These are phyloP conservation scores for Turdus rufiventris DNA, from an alignment of 2,113 vertebrate species.

Conservation along the genomic window DNA sequence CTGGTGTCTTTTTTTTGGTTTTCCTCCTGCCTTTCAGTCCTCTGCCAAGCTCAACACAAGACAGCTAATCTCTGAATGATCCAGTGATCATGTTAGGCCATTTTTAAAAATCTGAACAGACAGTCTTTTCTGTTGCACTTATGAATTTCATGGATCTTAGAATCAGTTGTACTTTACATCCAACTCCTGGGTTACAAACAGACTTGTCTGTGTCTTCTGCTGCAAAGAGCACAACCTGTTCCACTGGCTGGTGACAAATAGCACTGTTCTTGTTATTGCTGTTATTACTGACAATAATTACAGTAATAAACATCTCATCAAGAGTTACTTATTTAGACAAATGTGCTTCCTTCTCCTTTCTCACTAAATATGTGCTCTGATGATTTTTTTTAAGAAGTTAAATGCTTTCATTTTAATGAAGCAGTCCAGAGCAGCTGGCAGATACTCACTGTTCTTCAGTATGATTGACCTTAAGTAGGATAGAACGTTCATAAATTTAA, in stretches of 20 bases:
- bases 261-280: not conserved
- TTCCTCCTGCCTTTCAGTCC: not conserved
- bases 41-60: not conserved
- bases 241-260: not conserved
- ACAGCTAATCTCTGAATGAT: not conserved
- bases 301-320: not conserved
- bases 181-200: accelerated
- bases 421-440: not conserved
- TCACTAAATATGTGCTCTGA: not conserved
- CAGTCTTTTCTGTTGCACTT: not conserved
- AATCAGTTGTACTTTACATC: not conserved
- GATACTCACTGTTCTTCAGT: not conserved
- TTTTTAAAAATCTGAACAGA: not conserved
- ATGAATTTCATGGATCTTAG: not conserved
- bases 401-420: constrained; percentile 44
- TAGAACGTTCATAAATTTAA: not conserved
- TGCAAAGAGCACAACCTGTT: not conserved
- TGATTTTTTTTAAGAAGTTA: not conserved
- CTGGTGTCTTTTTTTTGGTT: not conserved
- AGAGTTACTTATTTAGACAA: not conserved
- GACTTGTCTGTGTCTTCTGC: not conserved
- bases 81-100: not conserved
- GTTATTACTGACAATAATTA: not conserved
- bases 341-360: not conserved
- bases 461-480: not conserved